Base-by-base conservation (phyloP, 2,888 invertebrate genomes). In the Drosophila suboccidentalis region DNA sequence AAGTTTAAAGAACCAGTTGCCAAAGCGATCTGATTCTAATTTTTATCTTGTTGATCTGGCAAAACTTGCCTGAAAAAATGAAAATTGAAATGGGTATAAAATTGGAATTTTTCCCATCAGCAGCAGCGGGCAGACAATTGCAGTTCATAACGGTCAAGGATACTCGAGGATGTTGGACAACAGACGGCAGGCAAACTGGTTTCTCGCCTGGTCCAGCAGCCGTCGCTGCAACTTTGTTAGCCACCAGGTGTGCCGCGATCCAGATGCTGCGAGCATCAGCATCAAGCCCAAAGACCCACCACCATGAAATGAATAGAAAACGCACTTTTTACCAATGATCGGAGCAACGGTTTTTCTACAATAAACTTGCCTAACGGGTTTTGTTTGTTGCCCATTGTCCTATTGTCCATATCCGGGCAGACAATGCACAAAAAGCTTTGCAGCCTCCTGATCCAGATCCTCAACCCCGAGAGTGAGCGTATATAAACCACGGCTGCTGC, bases 81-180 rank as follows among this genome's bases (percentile, higher is more conserved):
- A 61, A 64, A 65, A 62, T 39, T 29, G 47, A 80, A 78, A 70
- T 81, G 58, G 59, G 82, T 67, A 65, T 50, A 79, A 81, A 82
- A 73, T 67, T 60, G 57, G 32, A 66, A 68, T 64, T 77, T 87
- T 91, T 90, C 83, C 80, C 78, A 82, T 78, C 78, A 69, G 26
- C 26, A 26, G 26, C 10, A 44, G 39, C 38, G 38, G 29, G 29
- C 69, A 75, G 71, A 87, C 77, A 77, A 75, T 71, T 77, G 75
- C 79, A 81, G 90, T 87, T 91, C 91, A 91, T 26, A 87, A 90
- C 89, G 91, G 91, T 91, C 91, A 91, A 91, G 91, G 91, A 89
- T 90, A 81, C 69, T 62, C 75, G 71, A 78, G 84, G 76, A 85
- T 57, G 46, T 46, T 46, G 57, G 19, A 19, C 39, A 53, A 38